A percentile compares a stretch with the other conserved stretches of the same genome.
phyloP scores from a whole-genome alignment of 1,140 invertebrate species.

The Drosophila tsacasi region DNA sequence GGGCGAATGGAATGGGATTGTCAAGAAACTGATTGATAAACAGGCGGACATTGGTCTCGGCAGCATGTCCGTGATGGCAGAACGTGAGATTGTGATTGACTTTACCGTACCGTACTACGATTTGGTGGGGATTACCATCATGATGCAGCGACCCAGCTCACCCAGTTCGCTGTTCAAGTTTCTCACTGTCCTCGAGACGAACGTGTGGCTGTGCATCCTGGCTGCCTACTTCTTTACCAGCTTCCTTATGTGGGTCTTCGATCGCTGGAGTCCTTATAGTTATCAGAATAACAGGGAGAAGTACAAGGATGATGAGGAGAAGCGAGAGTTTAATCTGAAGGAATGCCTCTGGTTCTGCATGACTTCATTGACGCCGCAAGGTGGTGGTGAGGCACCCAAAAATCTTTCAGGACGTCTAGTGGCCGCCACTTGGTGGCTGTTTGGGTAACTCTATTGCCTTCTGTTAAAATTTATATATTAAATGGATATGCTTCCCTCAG shows the following conservation, averaged over 20 bases:
- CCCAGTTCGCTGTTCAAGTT: conserved; percentile 98
- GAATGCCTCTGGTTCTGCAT: conserved; percentile 99
- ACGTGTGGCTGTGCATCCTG: conserved; percentile 98
- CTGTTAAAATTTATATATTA: background rate
- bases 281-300: conserved; percentile 97
- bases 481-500: conserved; percentile 18
- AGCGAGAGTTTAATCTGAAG: conserved; percentile 97
- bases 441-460: conserved; percentile 87
- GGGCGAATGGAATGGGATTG: conserved; percentile 96
- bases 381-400: conserved; percentile 95
- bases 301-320: conserved; percentile 97
- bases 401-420: conserved; percentile 96
- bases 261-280: conserved; percentile 98
- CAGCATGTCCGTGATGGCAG: conserved; percentile 96
- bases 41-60: conserved; percentile 95
- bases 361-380: conserved; percentile 97
- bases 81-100: conserved; percentile 96
- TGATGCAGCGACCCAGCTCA: conserved; percentile 87
- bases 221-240: conserved; percentile 98
- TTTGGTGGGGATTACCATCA: conserved; percentile 96
- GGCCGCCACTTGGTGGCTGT: conserved; percentile 99
- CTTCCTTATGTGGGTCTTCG: conserved; percentile 97
- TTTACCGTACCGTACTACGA: conserved; percentile 98
- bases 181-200: conserved; percentile 96
- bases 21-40: conserved; percentile 95